Base-by-base conservation (phyloP, 2,113 vertebrate genomes). In the Neolamprologus sp. region DNA sequence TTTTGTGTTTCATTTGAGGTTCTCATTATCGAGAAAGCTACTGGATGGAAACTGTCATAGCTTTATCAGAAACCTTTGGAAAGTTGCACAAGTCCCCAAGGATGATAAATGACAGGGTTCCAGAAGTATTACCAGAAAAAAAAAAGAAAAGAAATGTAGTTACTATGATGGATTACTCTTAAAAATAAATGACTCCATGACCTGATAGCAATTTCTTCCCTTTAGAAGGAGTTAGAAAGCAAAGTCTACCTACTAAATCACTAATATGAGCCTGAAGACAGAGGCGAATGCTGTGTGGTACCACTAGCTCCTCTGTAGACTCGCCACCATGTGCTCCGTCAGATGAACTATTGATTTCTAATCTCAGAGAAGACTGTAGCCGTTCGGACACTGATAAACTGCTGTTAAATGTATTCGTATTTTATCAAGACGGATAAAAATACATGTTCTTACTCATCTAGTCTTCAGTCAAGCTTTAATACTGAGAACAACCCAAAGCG, bases 91-190 rank as follows among this genome's bases (percentile, higher is more conserved):
- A 54, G 37, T 40, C 49, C 45, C 42, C 13, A 45, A 71, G 14
- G n/a, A 83, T 91, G 88, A 90, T 89, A 60, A 90, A 93, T 68
- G 79, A 88, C 26, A 47, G 19, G 5, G 17, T 73, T 85, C 21
- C 23, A 58, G 21, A 84, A 81, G 73, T 85, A 33, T 68, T 81
- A 63, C 3, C 17, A 84, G 60, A 49, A n/a, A 57, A 5, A 5
- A 47, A 35, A n/a, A 3, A 26, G 1, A 83, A 4, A 37, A 88
- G 26, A 57, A 90, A 49, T 75, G 21, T 14, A 42, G 30, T 26
- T 55, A 85, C 28, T 40, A 57, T 89, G 92, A 93, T 85, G 33
- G 89, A 87, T 91, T 58, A 47, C 55, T 30, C 55, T 51, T n/a
- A 9, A 14, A 45, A 81, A 82, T 90, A 73, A 86, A 68, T 17